These are phyloP conservation scores for Odiellus spinosus DNA, from an alignment of 2,888 invertebrate species.

Conservation along the genomic window DNA sequence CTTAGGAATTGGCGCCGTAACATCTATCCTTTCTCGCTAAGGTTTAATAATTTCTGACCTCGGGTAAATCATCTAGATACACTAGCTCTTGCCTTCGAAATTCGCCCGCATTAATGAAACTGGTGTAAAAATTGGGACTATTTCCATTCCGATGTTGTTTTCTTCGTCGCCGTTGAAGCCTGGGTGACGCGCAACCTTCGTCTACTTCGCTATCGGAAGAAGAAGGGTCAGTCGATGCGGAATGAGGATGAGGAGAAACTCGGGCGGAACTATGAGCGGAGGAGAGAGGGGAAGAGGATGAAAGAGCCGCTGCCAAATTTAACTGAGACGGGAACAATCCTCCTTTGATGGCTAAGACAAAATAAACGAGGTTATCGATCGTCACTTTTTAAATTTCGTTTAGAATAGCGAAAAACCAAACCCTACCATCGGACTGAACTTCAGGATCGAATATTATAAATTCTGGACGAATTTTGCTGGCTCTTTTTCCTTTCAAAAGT, in stretches of 20 bases:
- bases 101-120: no score
- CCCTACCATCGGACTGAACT: constrained; percentile 10
- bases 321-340: neutral
- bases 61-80: constrained; percentile 69
- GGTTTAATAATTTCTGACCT: constrained; percentile 38
- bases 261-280: neutral
- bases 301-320: neutral
- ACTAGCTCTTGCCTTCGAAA: constrained; percentile 33
- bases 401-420: no score
- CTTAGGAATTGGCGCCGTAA: no score
- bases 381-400: no score
- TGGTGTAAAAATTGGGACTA: neutral
- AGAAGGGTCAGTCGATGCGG: constrained; percentile 7
- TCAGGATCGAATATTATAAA: constrained; percentile 87
- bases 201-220: constrained; percentile 50
- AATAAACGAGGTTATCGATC: no score
- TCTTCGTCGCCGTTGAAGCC: constrained; percentile 54
- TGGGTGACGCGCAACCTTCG: constrained; percentile 62
- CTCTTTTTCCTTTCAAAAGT: constrained; percentile 80
- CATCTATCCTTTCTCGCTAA: neutral
- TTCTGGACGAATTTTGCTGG: constrained; percentile 91
- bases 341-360: no score
- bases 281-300: neutral
- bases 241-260: neutral
- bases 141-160: constrained; percentile 11